Evolutionary conservation across 2,113 vertebrate species (phyloP).

Genomic region (Apodemus speciosus): DNA sequence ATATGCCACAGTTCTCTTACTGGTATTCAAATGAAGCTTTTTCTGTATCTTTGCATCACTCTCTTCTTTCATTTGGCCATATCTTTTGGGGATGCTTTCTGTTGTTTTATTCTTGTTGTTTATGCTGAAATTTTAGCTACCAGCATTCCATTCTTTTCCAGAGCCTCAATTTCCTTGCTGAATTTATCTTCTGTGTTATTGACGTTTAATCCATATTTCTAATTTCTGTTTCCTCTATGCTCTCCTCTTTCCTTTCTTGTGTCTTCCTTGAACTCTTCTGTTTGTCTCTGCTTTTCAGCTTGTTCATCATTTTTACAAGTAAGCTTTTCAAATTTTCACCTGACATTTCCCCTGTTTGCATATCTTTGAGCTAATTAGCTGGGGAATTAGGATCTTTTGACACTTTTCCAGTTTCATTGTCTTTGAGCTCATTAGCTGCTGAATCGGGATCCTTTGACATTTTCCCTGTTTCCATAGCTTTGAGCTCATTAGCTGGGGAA

Average conservation of each 20-base stretch:
- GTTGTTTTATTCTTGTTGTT: not conserved
- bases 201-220: not conserved
- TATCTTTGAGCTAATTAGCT: not conserved
- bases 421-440: not conserved
- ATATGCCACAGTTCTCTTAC: too few species aligned
- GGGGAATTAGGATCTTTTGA: not conserved
- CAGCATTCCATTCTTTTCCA: not conserved
- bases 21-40: not conserved
- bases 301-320: not conserved
- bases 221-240: not conserved
- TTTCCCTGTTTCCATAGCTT: not conserved
- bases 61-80: not conserved
- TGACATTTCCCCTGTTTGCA: not conserved
- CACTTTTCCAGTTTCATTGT: not conserved
- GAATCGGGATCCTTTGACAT: not conserved
- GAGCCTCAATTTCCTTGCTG: not conserved
- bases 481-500: not conserved
- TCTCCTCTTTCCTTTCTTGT: not conserved
- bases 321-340: not conserved
- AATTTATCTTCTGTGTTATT: not conserved
- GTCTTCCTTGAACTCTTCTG: not conserved
- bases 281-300: not conserved
- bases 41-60: not conserved
- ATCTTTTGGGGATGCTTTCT: not conserved
- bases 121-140: not conserved